Evolutionary conservation across 2,888 invertebrate species (phyloP), one percentile per base, ranked within the genome.

Genomic region (Acleris emargana): DNA sequence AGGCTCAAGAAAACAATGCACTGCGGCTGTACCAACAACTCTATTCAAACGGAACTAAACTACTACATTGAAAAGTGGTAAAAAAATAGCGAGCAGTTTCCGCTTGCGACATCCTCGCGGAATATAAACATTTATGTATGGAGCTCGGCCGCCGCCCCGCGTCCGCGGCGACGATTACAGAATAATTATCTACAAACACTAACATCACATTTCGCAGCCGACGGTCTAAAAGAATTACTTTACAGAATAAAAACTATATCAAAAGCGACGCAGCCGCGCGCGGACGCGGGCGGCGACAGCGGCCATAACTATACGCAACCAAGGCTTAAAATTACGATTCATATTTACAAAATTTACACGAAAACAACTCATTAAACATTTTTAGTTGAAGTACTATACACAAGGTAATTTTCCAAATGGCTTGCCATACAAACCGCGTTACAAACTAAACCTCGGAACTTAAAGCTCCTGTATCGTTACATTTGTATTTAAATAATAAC

Each of bases 281-380:
- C 25, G 5, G 22, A n/a, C 51, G 22, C 49, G n/a, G 45, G n/a
- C 7, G n/a, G 45, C 45, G 17, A 17, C n/a, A 0, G 45, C n/a
- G 5, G 16, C 17, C 45, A 54, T 58, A 54, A 58, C 43, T 54
- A 60, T 63, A 58, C 58, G 79, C 78, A 81, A 79, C 79, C 76
- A 77, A 76, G 72, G 77, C 79, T 82, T 83, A 86, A 76, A 81
- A 77, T 81, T 83, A 86, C 72, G 66, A 81, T 77, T 76, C 73
- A 73, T 88, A 88, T 88, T 86, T 88, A 88, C 88, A 88, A 80
- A 85, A 87, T 88, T 81, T 88, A 88, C 88, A 88, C 67, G 72
- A 78, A 73, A 73, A 73, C 74, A 67, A 53, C 28, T 50, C 60
- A 63, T 43, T 69, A 55, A 58, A 58, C 62, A 66, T 63, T 62